phyloP scores from a whole-genome alignment of 2,113 vertebrate species.

The Myotis davidii region DNA sequence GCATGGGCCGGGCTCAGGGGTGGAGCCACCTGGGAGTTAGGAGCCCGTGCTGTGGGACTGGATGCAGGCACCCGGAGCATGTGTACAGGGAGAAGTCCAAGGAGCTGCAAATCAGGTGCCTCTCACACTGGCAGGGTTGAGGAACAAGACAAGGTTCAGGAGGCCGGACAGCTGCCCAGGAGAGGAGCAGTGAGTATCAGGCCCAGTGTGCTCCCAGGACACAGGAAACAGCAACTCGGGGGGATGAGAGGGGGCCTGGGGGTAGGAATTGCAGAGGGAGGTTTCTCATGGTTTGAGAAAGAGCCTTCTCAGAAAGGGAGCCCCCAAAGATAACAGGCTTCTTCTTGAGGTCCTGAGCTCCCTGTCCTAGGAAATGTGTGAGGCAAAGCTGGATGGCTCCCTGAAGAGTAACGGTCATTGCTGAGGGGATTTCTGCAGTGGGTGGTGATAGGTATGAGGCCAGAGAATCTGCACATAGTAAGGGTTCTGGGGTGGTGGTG shows the following conservation, averaged over 20 bases:
- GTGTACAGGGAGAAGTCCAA: neutral
- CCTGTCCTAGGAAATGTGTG: neutral
- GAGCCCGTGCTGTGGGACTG: neutral
- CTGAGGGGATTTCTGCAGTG: neutral
- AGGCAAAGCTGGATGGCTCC: neutral
- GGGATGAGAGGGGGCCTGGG: neutral
- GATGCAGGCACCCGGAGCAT: rapidly evolving
- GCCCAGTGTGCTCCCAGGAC: neutral
- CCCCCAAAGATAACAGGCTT: neutral
- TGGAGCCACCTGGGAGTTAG: neutral
- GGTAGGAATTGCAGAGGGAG: neutral
- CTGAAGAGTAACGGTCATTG: neutral
- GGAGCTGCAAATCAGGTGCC: neutral
- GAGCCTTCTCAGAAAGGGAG: neutral
- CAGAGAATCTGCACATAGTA: neutral
- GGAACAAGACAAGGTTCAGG: neutral
- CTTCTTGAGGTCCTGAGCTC: neutral
- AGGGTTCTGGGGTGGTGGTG: rapidly evolving
- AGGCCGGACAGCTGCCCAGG: neutral
- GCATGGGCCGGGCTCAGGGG: neutral
- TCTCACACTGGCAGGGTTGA: neutral
- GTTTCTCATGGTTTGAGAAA: neutral
- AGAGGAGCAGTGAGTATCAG: neutral
- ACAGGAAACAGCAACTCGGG: neutral
- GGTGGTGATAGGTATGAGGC: neutral